phyloP scores from a whole-genome alignment of 1,140 invertebrate genomes.

The Cepaea nemoralis region DNA sequence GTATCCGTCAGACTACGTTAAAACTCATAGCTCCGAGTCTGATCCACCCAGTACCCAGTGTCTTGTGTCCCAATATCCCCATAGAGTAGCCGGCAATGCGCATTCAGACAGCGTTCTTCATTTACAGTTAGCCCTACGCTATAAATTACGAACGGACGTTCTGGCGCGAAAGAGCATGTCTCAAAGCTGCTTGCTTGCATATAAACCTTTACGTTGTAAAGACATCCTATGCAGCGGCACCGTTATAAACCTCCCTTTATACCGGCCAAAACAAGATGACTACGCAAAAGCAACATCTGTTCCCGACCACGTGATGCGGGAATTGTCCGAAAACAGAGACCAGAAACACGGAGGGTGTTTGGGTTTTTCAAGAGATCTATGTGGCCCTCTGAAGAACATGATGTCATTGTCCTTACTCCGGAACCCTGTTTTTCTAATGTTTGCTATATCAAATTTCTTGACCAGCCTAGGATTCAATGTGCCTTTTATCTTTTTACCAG shows the following conservation, averaged over 20 bases:
- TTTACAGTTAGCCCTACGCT: background rate
- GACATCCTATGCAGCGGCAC: conserved; percentile 90
- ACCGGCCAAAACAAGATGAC: conserved; percentile 62
- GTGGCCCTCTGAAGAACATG: conserved; percentile 81
- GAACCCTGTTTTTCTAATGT: conserved; percentile 90
- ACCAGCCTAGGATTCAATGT: conserved; percentile 97
- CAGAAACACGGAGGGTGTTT: conserved; percentile 32
- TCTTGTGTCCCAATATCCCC: background rate
- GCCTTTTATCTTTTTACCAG: conserved; percentile 85
- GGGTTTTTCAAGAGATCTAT: conserved; percentile 45
- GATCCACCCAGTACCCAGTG: background rate
- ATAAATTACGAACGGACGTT: background rate
- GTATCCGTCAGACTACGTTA: too few species aligned
- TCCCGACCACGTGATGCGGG: background rate
- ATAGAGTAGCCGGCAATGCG: background rate
- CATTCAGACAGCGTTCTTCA: background rate
- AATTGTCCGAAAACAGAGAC: background rate
- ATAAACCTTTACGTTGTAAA: conserved; percentile 82
- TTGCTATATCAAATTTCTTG: conserved; percentile 92
- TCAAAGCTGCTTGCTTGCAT: conserved; percentile 1
- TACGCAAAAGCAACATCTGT: conserved; percentile 50
- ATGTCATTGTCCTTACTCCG: conserved; percentile 86
- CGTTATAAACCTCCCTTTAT: conserved; percentile 78
- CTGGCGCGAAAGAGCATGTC: background rate
- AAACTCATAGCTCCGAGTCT: too few species aligned